Conservation (phyloP, 2,113 vertebrate species). For the Chloebia gouldiae region DNA sequence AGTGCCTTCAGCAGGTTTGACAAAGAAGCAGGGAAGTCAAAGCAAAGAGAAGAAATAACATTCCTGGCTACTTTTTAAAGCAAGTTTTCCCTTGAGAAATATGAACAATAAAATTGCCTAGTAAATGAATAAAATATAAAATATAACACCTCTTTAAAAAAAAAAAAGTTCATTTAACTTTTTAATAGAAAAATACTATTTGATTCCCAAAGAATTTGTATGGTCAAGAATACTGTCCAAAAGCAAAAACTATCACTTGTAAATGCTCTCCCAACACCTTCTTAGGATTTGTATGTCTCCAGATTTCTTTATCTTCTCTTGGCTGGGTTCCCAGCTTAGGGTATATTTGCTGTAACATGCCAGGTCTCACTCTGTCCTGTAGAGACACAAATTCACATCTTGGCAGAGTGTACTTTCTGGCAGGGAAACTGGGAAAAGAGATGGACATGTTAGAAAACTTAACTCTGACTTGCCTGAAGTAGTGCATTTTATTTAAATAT, state of each 20-base stretch:
- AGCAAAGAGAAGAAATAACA: background rate
- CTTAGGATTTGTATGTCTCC: background rate
- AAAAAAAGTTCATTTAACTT: background rate
- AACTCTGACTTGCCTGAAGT: background rate
- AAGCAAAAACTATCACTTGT: background rate
- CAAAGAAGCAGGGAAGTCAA: background rate
- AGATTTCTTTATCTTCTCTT: background rate
- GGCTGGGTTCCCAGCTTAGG: background rate
- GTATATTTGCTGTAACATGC: background rate
- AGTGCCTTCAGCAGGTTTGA: background rate
- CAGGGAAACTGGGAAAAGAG: background rate
- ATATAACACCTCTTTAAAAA: rapidly evolving
- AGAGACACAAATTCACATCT: background rate
- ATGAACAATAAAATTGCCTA: background rate
- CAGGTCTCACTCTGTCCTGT: background rate
- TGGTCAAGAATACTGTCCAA: background rate
- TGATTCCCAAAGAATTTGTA: background rate
- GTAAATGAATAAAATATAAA: background rate
- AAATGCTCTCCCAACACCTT: background rate
- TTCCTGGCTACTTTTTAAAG: background rate
- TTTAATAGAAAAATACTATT: background rate
- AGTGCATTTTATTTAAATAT: background rate
- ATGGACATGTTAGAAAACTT: background rate
- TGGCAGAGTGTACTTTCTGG: background rate
- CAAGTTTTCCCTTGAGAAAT: background rate